A percentile compares a stretch with the other conserved stretches of the same genome.
Evolutionary conservation across 2,888 invertebrate genomes (phyloP).

Genomic region (Mimas tiliae): DNA sequence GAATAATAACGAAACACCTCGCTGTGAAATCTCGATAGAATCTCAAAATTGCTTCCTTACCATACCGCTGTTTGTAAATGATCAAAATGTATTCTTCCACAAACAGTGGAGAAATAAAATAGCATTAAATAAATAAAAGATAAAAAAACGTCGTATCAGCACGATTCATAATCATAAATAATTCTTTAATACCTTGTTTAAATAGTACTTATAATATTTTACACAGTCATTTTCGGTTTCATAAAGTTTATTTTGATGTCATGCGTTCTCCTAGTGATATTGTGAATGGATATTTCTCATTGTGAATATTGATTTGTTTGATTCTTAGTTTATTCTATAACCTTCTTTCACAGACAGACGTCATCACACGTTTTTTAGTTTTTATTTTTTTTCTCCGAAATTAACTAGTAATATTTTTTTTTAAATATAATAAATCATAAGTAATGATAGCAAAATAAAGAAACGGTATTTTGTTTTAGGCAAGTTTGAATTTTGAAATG

Average conservation of each 20-base stretch:
- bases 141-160: background rate
- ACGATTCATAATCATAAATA: background rate
- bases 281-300: background rate
- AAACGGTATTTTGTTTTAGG: too few relatives aligned
- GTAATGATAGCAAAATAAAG: too few relatives aligned
- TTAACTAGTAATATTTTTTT: too few relatives aligned
- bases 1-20: background rate
- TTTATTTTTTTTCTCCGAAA: too few relatives aligned
- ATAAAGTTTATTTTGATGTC: background rate
- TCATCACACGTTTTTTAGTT: too few relatives aligned
- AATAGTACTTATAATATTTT: background rate
- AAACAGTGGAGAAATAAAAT: background rate
- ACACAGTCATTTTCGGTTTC: background rate
- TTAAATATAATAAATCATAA: too few relatives aligned
- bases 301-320: background rate
- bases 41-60: constrained; percentile 6
- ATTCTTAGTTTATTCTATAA: background rate
- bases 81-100: background rate
- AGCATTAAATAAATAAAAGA: too few relatives aligned
- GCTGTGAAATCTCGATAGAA: constrained; percentile 1
- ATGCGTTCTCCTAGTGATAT: background rate
- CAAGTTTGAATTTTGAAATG: too few relatives aligned
- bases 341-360: background rate
- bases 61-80: background rate
- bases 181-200: background rate